Base-by-base conservation (phyloP, 2,888 invertebrate genomes). In the Drosophila kuntzei region DNA sequence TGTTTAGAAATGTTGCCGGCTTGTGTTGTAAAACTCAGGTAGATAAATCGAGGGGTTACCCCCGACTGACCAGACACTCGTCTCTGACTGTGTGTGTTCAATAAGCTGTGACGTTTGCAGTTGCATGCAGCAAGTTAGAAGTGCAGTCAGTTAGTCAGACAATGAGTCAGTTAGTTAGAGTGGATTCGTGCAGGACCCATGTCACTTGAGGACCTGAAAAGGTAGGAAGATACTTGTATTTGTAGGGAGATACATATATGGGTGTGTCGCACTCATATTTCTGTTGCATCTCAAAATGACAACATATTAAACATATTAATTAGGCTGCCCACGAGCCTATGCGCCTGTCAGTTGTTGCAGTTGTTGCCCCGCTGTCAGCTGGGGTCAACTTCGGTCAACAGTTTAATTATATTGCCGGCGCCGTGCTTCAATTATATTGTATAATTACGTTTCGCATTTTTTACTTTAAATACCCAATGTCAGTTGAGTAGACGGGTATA, bases 281-380 rank as follows among this genome's bases (percentile, higher is more conserved):
- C 36, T 43, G 64, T 51, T 75, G 76, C 81, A 84, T 80, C 76
- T 67, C 51, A 20, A 3, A 41, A 39, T 41, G 55, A 71, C 44
- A 71, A 85, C 82, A 76, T 89, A 89, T 86, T 89, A 86, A 71
- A 85, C 82, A 76, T 89, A 89, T 86, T 89, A 86, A 86, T 86
- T 86, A 87, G 73, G 51, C 66, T 77, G 71, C 72, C 66, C 64
- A 72, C 70, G 58, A 73, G 87, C 87, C 89, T 83, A 89, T 63
- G 69, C 87, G 84, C 69, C 79, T 88, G 83, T 80, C 83, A 88
- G 5, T n/a, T 25, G 22, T 18, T 32, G 18, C 2, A 9, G 27
- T 54, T 39, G 61, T 54, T 69, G 27, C 27, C 55, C 50, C 58
- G 25, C 46, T 77, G 64, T 63, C 76, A 55, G 71, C 60, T 37